Percentiles rank a stretch among this genome's conserved stretches.
Conservation (phyloP, 1,140 invertebrate genomes). For the Catajapyx aquilonaris region DNA sequence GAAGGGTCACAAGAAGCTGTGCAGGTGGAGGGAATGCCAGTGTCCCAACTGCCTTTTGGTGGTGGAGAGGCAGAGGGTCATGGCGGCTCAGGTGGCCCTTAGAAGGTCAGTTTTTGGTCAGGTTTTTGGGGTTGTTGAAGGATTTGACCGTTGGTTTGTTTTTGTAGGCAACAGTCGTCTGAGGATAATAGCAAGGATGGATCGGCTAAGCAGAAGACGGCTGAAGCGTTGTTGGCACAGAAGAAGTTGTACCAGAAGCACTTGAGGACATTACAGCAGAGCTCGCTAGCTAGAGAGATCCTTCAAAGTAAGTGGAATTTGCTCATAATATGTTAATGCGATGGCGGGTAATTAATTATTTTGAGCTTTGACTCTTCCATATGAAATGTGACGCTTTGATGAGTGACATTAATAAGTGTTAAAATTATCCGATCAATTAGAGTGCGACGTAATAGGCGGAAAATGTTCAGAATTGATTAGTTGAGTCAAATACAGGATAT, state of each 20-base stretch:
- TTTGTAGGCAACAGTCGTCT: conserved; percentile 17
- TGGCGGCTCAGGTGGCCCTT: conserved; percentile 58
- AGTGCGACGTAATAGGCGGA: too few species aligned
- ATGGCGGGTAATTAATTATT: too few species aligned
- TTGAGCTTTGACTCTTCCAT: too few species aligned
- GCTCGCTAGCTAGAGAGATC: conserved; percentile 18
- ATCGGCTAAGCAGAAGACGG: conserved; percentile 15
- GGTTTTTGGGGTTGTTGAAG: conserved; percentile 1
- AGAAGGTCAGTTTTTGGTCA: conserved; percentile 16
- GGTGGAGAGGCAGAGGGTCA: conserved; percentile 64
- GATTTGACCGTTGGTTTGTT: conserved; percentile 4
- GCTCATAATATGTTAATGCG: too few species aligned
- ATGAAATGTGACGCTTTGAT: too few species aligned
- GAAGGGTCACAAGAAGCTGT: conserved; percentile 65
- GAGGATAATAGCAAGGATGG: conserved; percentile 12
- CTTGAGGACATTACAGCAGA: conserved; percentile 21
- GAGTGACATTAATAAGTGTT: too few species aligned
- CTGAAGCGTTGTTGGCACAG: conserved; percentile 20
- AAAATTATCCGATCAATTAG: too few species aligned
- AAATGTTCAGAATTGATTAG: too few species aligned
- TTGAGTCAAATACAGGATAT: too few species aligned
- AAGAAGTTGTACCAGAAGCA: conserved; percentile 23
- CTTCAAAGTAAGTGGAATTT: conserved; percentile 17
- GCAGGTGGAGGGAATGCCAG: conserved; percentile 54
- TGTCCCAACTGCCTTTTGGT: conserved; percentile 73